phyloP scores from a whole-genome alignment of 2,888 invertebrate species.

The Stenurella melanura region DNA sequence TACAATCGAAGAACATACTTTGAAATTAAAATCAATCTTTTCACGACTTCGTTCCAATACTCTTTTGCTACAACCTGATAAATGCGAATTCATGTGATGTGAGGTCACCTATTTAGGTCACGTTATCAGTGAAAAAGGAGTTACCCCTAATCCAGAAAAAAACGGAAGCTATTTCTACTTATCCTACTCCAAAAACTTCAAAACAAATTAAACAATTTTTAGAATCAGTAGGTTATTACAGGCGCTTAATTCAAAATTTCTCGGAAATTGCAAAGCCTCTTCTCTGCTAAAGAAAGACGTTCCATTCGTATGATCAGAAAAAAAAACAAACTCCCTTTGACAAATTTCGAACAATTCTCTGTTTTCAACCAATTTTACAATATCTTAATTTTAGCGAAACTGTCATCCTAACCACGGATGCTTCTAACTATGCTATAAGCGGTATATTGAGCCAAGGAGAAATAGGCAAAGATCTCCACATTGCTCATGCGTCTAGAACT shows the following conservation, averaged over 20 bases:
- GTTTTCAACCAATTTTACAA: constrained; percentile 4
- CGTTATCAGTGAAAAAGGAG: no score
- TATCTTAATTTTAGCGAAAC: no score
- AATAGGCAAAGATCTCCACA: no score
- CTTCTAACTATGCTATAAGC: no score
- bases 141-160: no score
- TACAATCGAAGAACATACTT: constrained; percentile 62
- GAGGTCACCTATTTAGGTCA: constrained; percentile 69
- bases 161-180: no score
- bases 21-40: constrained; percentile 58
- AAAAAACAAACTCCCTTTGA: constrained; percentile 34
- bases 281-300: constrained; percentile 57
- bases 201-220: constrained; percentile 27
- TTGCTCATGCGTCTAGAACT: constrained; percentile 64
- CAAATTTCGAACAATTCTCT: not conserved
- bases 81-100: constrained; percentile 64
- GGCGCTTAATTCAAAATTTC: no score
- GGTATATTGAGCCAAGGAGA: no score
- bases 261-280: no score
- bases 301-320: constrained; percentile 29
- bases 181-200: constrained; percentile 61
- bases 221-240: no score
- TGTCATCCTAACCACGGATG: no score
- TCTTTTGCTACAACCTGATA: constrained; percentile 58
- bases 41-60: constrained; percentile 58